Evolutionary conservation across 1,140 invertebrate genomes (phyloP).

Genomic region (Caerostris extrusa): DNA sequence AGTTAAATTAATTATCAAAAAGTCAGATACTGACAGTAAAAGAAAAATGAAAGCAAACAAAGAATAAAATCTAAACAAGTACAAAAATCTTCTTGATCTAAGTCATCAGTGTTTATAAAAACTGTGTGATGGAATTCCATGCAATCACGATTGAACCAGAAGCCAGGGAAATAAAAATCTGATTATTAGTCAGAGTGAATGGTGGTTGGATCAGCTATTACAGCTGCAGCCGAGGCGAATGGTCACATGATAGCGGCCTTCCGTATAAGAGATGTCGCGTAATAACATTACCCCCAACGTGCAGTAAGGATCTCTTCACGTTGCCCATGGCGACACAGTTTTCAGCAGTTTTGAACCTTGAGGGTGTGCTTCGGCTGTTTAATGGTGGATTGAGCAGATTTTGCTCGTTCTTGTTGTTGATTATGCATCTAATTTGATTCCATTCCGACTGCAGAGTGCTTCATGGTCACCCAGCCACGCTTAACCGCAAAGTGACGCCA

Average conservation of each 20-base stretch:
- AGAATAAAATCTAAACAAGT: background rate
- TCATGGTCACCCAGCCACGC: too few relatives aligned
- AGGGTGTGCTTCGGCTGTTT: background rate
- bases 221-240: background rate
- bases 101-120: background rate
- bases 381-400: constrained; percentile 10
- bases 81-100: background rate
- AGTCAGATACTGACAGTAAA: background rate
- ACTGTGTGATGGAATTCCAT: background rate
- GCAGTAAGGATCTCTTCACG: background rate
- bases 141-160: background rate
- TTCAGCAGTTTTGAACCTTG: background rate
- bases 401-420: background rate
- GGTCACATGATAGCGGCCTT: constrained; percentile 47
- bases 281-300: too few relatives aligned
- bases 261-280: too few relatives aligned
- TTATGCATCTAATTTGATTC: background rate
- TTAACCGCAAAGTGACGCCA: too few relatives aligned
- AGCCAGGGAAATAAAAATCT: constrained; percentile 39
- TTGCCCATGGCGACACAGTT: too few relatives aligned
- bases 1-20: background rate
- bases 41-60: background rate
- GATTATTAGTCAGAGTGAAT: constrained; percentile 41
- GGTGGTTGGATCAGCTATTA: constrained; percentile 31
- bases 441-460: too few relatives aligned